A percentile compares a stretch with the other conserved stretches of the same genome.
phyloP scores from a whole-genome alignment of 2,113 vertebrate species.

The Gopherus flavomarginatus region DNA sequence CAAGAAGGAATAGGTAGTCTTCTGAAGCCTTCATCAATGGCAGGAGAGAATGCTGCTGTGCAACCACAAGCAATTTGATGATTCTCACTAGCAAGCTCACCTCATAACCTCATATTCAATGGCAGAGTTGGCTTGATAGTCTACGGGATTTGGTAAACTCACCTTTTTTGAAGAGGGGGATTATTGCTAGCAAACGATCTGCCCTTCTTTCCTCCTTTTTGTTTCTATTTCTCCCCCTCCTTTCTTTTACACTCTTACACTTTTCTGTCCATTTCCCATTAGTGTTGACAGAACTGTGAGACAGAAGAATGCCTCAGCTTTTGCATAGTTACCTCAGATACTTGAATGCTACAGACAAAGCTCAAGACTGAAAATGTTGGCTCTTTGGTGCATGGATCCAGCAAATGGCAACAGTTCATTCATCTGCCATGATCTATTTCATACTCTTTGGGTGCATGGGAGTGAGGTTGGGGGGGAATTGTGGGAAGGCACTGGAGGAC shows the following conservation, averaged over 20 bases:
- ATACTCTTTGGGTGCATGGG: neutral
- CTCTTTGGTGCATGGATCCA: neutral
- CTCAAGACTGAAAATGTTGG: neutral
- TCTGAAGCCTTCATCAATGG: slow-evolving; percentile 1
- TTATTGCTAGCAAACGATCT: slow-evolving; percentile 11
- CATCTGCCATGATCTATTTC: fast-evolving
- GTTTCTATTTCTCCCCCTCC: slow-evolving; percentile 47
- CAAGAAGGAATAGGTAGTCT: neutral
- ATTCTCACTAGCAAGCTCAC: slow-evolving; percentile 51
- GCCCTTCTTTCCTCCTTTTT: neutral
- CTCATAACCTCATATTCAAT: neutral
- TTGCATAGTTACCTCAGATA: slow-evolving; percentile 34
- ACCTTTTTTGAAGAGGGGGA: neutral
- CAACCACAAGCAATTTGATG: slow-evolving; percentile 25
- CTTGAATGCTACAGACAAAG: neutral
- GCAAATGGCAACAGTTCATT: neutral
- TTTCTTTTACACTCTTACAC: neutral
- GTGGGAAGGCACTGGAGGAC: neutral
- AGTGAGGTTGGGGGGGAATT: neutral
- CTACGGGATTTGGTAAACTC: neutral
- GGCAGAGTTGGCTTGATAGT: neutral
- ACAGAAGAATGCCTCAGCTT: neutral
- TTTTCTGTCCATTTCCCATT: neutral
- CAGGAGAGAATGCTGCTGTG: slow-evolving; percentile 15
- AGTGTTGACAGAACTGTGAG: neutral